phyloP scores from a whole-genome alignment of 2,797 vertebrate species.

The Acanthurus lineatus region DNA sequence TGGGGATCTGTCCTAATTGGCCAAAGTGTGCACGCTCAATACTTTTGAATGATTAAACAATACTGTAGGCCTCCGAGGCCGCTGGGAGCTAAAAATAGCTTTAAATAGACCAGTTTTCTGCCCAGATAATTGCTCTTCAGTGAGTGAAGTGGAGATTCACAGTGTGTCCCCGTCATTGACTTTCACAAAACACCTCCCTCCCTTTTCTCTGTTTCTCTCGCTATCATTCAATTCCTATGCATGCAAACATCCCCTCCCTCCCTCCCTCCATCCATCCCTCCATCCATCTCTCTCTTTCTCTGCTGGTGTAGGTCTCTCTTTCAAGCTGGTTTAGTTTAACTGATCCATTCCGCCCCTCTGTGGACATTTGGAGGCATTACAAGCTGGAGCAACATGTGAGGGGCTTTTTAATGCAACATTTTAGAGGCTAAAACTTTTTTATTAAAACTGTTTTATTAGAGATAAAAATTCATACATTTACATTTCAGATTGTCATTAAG shows the following conservation, averaged over 20 bases:
- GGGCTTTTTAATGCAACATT: too few species aligned
- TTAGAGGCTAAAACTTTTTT: not conserved
- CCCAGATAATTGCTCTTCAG: constrained; percentile 12
- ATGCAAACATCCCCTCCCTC: not conserved
- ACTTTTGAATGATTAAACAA: constrained; percentile 39
- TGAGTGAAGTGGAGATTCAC: constrained; percentile 13
- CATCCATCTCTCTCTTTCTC: too few species aligned
- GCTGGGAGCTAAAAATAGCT: constrained; percentile 9
- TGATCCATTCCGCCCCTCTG: constrained; percentile 36
- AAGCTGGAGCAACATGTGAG: constrained; percentile 7
- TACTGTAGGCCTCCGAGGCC: not conserved
- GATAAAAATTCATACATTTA: not conserved
- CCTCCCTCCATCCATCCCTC: not conserved
- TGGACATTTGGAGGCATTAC: constrained; percentile 41
- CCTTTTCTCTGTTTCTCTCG: not conserved
- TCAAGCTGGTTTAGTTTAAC: not conserved
- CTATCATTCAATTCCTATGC: constrained; percentile 11
- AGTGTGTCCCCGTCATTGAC: constrained; percentile 15
- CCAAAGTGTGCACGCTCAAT: constrained; percentile 28
- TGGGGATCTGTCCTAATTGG: constrained; percentile 25
- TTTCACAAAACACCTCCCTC: not conserved
- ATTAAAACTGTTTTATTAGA: not conserved
- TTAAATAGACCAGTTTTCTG: not conserved
- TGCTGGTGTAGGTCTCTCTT: not conserved
- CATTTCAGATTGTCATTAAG: not conserved